Conservation (phyloP, 2,888 invertebrate species). For the Watsonalla cultraria region DNA sequence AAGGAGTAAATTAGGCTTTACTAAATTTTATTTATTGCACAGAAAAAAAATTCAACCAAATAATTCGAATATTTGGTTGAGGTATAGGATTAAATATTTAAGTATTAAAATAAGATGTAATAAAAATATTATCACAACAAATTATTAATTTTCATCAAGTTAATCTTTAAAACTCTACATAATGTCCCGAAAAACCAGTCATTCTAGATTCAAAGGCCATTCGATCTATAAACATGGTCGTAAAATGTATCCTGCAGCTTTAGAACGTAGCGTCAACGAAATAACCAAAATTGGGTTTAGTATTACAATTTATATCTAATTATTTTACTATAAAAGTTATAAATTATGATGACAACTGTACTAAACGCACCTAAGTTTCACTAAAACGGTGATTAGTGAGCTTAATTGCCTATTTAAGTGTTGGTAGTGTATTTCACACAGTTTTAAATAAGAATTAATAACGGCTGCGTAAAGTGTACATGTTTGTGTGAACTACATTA, state of each 20-base stretch:
- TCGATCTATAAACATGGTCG: constrained; percentile 33
- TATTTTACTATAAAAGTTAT: constrained; percentile 35
- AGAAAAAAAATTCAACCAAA: too few relatives aligned
- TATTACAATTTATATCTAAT: constrained; percentile 55
- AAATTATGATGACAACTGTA: constrained; percentile 45
- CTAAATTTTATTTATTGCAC: too few relatives aligned
- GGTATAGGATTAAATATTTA: too few relatives aligned
- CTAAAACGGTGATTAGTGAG: constrained; percentile 28
- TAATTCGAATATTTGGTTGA: too few relatives aligned
- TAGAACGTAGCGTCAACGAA: constrained; percentile 17
- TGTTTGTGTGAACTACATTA: not conserved
- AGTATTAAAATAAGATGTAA: too few relatives aligned
- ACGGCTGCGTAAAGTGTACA: constrained; percentile 2
- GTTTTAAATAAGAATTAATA: constrained; percentile 28
- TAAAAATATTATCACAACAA: too few relatives aligned
- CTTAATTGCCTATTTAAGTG: constrained; percentile 40
- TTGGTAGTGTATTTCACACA: constrained; percentile 22
- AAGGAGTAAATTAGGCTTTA: too few relatives aligned
- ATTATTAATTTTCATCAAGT: too few relatives aligned
- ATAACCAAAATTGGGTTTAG: constrained; percentile 32
- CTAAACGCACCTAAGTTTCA: constrained; percentile 34
- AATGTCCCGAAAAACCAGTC: too few relatives aligned
- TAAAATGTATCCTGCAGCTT: constrained; percentile 36
- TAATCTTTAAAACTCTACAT: too few relatives aligned
- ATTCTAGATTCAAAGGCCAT: constrained; percentile 8